Base-by-base conservation (phyloP, 2,797 vertebrate species). In the Coilia nasus region DNA sequence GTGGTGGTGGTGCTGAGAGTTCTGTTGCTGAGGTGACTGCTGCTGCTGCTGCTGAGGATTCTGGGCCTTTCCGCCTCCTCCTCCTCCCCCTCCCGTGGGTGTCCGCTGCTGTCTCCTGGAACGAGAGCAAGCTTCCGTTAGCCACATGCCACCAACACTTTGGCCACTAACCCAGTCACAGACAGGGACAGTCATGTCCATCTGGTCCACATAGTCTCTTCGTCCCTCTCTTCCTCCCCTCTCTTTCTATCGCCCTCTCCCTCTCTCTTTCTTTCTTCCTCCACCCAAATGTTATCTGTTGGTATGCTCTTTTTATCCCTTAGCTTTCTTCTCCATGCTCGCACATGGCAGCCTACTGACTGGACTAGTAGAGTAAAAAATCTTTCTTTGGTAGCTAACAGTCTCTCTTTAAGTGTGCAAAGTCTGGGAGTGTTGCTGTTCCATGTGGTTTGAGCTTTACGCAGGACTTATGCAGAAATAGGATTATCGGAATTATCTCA, bases 91-190 rank as follows among this genome's bases (percentile, higher is more conserved):
- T 0, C 95, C 91, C 41, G 87, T 87, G 6, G 96, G 96, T 87
- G 95, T 91, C 88, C 98, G 96, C 90, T 98, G 98, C 86, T 96
- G 97, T 94, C 94, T 96, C 94, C 98, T 99, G 92, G 56, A 94
- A 96, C 89, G 62, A 91, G 87, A 91, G 81, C 78, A 89, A 83
- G 78, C 88, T 85, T 88, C 83, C 82, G 87, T 93, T 89, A 93
- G 90, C 81, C 81, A 88, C 31, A 87, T 15, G 83, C 82, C 81
- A 71, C 87, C 35, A 41, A 75, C 35, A 62, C 25, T 80, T 46
- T 44, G 81, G 21, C 25, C 28, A 57, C 81, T 25, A 23, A 78
- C 35, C n/a, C 25, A 31, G 75, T 44, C 83, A 12, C 57, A 62
- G 41, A 50, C 11, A 50, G 35, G 60, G 14, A 41, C 67, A 28